Percentiles rank a stretch among this genome's conserved stretches.
These are phyloP conservation scores for Phyllopteryx taeniolatus DNA, from an alignment of 2,113 vertebrate species.

Conservation along the genomic window DNA sequence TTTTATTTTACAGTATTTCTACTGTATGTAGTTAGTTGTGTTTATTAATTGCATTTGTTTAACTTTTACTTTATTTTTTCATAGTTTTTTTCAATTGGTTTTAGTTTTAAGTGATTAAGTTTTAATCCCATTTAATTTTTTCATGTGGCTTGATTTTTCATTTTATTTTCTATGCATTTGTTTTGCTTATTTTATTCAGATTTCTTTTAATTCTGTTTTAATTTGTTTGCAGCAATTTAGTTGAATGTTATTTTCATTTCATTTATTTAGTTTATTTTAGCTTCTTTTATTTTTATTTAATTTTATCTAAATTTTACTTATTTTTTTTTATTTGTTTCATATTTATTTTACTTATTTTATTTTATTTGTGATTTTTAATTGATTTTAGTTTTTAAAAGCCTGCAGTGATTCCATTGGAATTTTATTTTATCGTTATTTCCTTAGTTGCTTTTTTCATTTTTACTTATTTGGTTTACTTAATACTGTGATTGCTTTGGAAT, in stretches of 20 bases:
- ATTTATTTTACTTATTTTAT: background rate
- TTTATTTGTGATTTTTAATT: too few relatives aligned
- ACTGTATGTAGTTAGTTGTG: background rate
- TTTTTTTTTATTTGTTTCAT: too few relatives aligned
- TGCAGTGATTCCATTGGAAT: background rate
- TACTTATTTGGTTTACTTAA: background rate
- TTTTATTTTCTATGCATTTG: background rate
- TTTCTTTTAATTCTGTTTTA: too few relatives aligned
- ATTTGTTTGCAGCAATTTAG: too few relatives aligned
- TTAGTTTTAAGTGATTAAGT: too few relatives aligned
- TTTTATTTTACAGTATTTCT: background rate
- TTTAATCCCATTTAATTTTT: too few relatives aligned
- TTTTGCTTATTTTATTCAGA: too few relatives aligned
- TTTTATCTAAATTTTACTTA: too few relatives aligned
- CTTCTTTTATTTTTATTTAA: too few relatives aligned
- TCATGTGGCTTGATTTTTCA: background rate
- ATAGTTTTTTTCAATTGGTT: background rate
- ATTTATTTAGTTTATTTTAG: too few relatives aligned
- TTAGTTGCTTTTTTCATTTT: background rate
- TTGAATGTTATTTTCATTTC: too few relatives aligned
- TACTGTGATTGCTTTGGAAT: background rate
- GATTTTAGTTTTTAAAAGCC: background rate
- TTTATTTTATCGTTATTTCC: background rate
- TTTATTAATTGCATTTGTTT: too few relatives aligned
- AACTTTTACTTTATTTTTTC: background rate